These are phyloP conservation scores for Eulemur rufifrons DNA, from an alignment of 2,113 vertebrate genomes.

Conservation along the genomic window DNA sequence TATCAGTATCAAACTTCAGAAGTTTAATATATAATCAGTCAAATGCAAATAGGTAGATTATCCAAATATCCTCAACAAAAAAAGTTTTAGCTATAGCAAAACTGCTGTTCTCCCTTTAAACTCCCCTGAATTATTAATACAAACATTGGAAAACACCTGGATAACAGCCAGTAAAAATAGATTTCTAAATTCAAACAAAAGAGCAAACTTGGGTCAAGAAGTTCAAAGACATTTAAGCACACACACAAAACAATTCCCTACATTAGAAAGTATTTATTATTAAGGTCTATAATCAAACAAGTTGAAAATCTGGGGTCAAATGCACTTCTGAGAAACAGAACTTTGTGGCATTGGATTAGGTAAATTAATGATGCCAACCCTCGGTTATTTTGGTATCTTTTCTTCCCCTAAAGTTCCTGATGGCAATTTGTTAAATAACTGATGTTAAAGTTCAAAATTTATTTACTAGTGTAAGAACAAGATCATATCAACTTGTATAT, in stretches of 20 bases:
- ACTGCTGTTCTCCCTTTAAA: constrained; percentile 19
- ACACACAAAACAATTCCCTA: not conserved
- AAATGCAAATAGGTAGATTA: not conserved
- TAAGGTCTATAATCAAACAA: not conserved
- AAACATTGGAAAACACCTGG: constrained; percentile 41
- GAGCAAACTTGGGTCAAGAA: not conserved
- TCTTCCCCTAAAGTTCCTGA: not conserved
- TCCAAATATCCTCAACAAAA: not conserved
- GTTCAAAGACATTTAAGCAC: constrained; percentile 37
- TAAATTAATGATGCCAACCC: not conserved
- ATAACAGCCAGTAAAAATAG: not conserved
- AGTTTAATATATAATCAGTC: not conserved
- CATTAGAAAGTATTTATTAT: not conserved
- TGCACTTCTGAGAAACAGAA: not conserved
- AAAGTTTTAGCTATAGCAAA: not conserved
- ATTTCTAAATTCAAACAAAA: constrained; percentile 58
- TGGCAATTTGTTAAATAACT: not conserved
- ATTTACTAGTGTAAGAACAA: constrained; percentile 24
- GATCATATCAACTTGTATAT: not conserved
- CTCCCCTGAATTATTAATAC: not conserved
- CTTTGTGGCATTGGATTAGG: not conserved
- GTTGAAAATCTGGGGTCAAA: not conserved
- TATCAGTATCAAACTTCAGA: not conserved
- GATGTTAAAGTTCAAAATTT: not conserved
- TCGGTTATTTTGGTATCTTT: not conserved